Percentiles rank a stretch among this genome's conserved stretches.
Conservation (phyloP, 2,888 invertebrate species). For the Eudemis profundana region DNA sequence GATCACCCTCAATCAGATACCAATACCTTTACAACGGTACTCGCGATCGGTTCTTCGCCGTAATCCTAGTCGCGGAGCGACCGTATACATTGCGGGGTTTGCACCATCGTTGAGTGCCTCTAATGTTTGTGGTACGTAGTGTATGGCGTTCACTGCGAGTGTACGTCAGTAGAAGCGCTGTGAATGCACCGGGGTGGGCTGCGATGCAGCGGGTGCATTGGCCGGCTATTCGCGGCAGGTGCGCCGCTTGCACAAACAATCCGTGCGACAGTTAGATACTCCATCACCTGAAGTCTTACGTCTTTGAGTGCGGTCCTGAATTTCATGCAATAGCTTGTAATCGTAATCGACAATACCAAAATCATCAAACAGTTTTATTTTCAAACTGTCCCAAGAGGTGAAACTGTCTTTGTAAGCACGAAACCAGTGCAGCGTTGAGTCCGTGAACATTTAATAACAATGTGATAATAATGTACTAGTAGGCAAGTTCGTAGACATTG, state of each 20-base stretch:
- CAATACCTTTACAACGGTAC: conserved; percentile 59
- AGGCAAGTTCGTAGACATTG: no score
- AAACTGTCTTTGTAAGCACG: no score
- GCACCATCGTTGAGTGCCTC: background rate
- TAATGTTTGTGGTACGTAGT: conserved; percentile 39
- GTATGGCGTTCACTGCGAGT: conserved; percentile 32
- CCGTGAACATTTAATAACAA: no score
- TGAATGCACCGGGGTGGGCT: conserved; percentile 22
- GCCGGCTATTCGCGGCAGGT: conserved; percentile 74
- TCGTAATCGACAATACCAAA: no score
- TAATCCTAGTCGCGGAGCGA: background rate
- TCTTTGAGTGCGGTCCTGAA: no score
- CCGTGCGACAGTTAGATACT: background rate
- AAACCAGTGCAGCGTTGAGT: no score
- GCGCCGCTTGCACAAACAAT: conserved; percentile 43
- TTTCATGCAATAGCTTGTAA: no score
- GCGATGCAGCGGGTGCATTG: conserved; percentile 60
- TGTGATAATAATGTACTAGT: no score
- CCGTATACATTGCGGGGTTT: conserved; percentile 43
- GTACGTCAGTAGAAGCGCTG: conserved; percentile 23
- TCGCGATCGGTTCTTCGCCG: conserved; percentile 20
- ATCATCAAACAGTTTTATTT: no score
- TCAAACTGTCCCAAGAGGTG: no score
- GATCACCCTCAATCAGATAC: conserved; percentile 70
- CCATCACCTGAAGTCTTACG: background rate